These are phyloP conservation scores for Drosophila rellima DNA, from an alignment of 2,888 invertebrate species.

Conservation along the genomic window DNA sequence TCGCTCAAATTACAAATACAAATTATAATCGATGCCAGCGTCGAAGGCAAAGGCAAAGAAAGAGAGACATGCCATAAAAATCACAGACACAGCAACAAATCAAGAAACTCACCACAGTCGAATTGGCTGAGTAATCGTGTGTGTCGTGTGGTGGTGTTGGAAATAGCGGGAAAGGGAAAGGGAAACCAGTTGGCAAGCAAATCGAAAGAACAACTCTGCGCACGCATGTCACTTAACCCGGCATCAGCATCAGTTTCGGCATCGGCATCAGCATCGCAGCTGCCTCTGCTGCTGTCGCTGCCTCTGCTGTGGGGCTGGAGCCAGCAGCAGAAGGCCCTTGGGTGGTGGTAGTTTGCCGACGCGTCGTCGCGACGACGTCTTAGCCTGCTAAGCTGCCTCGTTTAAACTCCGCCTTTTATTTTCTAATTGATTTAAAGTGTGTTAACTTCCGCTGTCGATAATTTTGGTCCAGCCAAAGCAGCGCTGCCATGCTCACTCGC, in stretches of 20 bases:
- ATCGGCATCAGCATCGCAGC: background rate
- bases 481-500: constrained; percentile 26
- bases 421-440: constrained; percentile 84
- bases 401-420: constrained; percentile 84
- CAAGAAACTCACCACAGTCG: constrained; percentile 56
- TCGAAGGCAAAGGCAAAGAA: constrained; percentile 13
- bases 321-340: constrained; percentile 21
- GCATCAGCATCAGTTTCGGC: constrained; percentile 7
- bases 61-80: constrained; percentile 53
- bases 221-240: constrained; percentile 62
- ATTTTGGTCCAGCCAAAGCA: constrained; percentile 74
- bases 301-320: background rate
- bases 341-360: constrained; percentile 34
- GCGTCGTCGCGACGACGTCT: constrained; percentile 45
- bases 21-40: constrained; percentile 45
- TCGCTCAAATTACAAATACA: constrained; percentile 46
- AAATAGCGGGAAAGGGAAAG: constrained; percentile 18
- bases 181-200: constrained; percentile 64
- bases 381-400: constrained; percentile 65
- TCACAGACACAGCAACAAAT: constrained; percentile 40
- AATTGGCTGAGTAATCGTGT: background rate
- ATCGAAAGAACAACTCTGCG: constrained; percentile 64
- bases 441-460: constrained; percentile 84
- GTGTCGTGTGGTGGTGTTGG: background rate
- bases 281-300: constrained; percentile 2